Conservation (phyloP, 2,113 vertebrate species). For the Phycodurus eques region DNA sequence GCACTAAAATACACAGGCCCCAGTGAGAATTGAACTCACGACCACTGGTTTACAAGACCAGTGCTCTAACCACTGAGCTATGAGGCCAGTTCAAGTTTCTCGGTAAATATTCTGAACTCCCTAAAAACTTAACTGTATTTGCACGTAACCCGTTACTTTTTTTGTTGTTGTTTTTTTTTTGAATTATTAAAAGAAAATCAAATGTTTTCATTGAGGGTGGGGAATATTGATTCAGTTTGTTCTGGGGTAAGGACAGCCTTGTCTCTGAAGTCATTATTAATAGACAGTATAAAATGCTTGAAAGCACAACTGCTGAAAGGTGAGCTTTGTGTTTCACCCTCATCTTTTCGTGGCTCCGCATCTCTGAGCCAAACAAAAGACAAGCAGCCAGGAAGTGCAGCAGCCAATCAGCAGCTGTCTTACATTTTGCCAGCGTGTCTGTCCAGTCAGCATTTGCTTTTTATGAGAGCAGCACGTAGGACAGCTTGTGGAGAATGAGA, state of each 20-base stretch:
- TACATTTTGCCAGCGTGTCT: slow-evolving; percentile 78
- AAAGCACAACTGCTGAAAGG: slow-evolving; percentile 4
- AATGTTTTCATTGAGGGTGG: not conserved
- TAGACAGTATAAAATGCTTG: not conserved
- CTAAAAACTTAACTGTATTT: too few species aligned
- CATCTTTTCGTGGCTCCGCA: slow-evolving; percentile 83
- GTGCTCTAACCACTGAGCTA: slow-evolving; percentile 9
- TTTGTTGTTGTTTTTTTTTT: too few species aligned
- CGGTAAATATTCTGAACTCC: too few species aligned
- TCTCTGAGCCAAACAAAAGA: slow-evolving; percentile 90
- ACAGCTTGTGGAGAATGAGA: slow-evolving; percentile 79
- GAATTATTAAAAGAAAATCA: not conserved
- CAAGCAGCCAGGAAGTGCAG: slow-evolving; percentile 94
- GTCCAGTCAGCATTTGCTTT: slow-evolving; percentile 87
- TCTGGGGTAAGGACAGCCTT: not conserved
- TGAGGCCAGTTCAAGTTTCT: not conserved
- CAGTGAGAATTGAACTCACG: slow-evolving; percentile 8
- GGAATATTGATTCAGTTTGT: not conserved
- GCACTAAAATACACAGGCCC: not conserved
- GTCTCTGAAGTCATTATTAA: not conserved
- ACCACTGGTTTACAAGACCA: slow-evolving; percentile 8
- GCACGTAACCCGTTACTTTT: too few species aligned
- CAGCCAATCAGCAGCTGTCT: slow-evolving; percentile 89
- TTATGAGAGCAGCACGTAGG: slow-evolving; percentile 86
- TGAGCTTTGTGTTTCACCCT: slow-evolving; percentile 28